A percentile compares a stretch with the other conserved stretches of the same genome.
These are phyloP conservation scores for Macropus fuliginosus DNA, from an alignment of 2,797 vertebrate genomes.

Conservation along the genomic window DNA sequence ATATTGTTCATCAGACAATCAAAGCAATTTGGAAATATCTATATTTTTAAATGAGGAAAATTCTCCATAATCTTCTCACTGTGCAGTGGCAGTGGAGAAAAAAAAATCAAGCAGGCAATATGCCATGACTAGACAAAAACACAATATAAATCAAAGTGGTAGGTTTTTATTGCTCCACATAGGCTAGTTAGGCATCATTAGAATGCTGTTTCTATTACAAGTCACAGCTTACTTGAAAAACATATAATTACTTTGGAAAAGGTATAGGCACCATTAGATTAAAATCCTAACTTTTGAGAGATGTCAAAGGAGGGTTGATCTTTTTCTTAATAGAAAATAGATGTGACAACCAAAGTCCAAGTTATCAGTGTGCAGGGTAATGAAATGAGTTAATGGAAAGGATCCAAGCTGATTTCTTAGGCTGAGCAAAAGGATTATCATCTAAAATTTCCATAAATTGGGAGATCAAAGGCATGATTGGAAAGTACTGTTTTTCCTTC, in stretches of 20 bases:
- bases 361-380: slow-evolving; percentile 4
- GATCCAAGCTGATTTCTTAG: slow-evolving; percentile 42
- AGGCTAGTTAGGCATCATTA: slow-evolving; percentile 67
- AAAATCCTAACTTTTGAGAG: neutral
- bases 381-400: slow-evolving; percentile 35
- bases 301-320: slow-evolving; percentile 37
- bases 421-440: neutral
- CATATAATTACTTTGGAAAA: slow-evolving; percentile 57
- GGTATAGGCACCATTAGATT: slow-evolving; percentile 33
- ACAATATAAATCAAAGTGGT: slow-evolving; percentile 41
- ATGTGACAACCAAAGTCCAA: slow-evolving; percentile 9
- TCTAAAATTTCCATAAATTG: slow-evolving; percentile 40
- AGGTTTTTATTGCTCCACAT: slow-evolving; percentile 54
- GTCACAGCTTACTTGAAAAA: slow-evolving; percentile 63
- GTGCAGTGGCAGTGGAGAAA: slow-evolving; percentile 67
- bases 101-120: slow-evolving; percentile 70
- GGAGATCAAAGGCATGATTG: slow-evolving; percentile 29
- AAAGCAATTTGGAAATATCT: slow-evolving; percentile 74
- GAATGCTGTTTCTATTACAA: slow-evolving; percentile 27
- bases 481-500: neutral
- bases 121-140: slow-evolving; percentile 54
- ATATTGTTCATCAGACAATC: slow-evolving; percentile 68
- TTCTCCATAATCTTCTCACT: slow-evolving; percentile 63
- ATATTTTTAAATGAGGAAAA: slow-evolving; percentile 62
- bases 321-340: slow-evolving; percentile 40